Base-by-base conservation (phyloP, 2,888 invertebrate genomes). In the Caenorhabditis becei region DNA sequence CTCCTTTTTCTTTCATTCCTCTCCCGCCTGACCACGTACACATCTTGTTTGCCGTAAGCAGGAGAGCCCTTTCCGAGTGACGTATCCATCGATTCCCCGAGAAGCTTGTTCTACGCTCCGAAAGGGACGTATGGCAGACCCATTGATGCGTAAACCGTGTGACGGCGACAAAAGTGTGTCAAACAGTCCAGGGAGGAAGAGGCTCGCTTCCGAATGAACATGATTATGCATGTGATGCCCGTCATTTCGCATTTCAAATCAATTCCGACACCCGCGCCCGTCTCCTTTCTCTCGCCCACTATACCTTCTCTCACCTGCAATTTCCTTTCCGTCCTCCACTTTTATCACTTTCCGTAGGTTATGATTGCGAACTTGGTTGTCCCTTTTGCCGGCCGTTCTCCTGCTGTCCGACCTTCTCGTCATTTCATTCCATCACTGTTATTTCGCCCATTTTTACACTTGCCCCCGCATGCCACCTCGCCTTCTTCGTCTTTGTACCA, bases 121-220 rank as follows among this genome's bases (percentile, higher is more conserved):
- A 26, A 37, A 41, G 56, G 47, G 14, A 67, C 1, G 28, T 35
- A 53, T 54, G 62, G 35, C 35, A 63, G 56, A 61, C 53, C 53
- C 75, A 53, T 2, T 44, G 66, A 67, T 47, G 72, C 72, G 58
- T 63, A 20, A 49, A 74, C 58, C 49, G 56, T 56, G 67, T 49
- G 51, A 69, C 59, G 51, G 62, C 47, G 18, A 26, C 16, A 35
- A 75, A 61, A 61, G 75, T 61, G 66, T 66, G 61, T 66, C 75
- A 53, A 32, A 54, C 54, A 61, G 56, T 59, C 10, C 61, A 18
- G 59, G 37, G 11, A 37, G 37, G 41, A 24, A 61, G 35, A n/a
- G 47, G 28, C 26, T 63, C 35, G 18, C 49, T 49, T 65, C 58
- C 35, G 32, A 58, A 49, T 54, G 32, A n/a, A n/a, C n/a, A 37